Percentiles rank a stretch among this genome's conserved stretches.
These are phyloP conservation scores for Candoia aspera DNA, from an alignment of 2,113 vertebrate species.

Conservation along the genomic window DNA sequence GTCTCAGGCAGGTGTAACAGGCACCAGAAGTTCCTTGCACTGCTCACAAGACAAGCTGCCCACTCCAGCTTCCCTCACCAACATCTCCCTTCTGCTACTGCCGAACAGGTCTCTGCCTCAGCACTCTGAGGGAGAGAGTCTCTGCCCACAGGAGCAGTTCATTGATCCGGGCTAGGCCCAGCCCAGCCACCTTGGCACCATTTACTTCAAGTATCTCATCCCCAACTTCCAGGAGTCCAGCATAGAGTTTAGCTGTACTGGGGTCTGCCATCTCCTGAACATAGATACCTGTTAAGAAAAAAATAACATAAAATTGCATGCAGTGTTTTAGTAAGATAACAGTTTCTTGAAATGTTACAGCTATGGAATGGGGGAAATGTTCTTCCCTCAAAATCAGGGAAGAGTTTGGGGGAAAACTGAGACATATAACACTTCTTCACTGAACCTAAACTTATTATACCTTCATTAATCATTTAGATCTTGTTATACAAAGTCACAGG, in stretches of 20 bases:
- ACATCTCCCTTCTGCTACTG: constrained; percentile 60
- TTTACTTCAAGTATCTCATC: constrained; percentile 96
- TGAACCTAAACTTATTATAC: not conserved
- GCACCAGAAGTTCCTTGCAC: not conserved
- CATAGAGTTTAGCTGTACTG: constrained; percentile 83
- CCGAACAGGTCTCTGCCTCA: constrained; percentile 77
- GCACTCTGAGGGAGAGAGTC: constrained; percentile 81
- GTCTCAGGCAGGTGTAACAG: not conserved
- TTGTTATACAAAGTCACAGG: not conserved
- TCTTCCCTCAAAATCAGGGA: not conserved
- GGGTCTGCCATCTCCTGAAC: constrained; percentile 87
- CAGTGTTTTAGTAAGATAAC: not conserved
- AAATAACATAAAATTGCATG: not conserved
- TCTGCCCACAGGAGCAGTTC: constrained; percentile 80
- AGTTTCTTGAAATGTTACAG: not conserved
- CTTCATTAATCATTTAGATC: not conserved
- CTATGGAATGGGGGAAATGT: too few relatives aligned
- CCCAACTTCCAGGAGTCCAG: constrained; percentile 84
- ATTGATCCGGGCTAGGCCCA: constrained; percentile 80
- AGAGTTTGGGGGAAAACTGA: not conserved
- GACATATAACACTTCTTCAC: not conserved
- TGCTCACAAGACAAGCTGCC: not conserved
- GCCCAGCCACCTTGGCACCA: constrained; percentile 81
- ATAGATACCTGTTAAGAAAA: constrained; percentile 80
- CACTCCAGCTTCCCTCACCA: not conserved